These are phyloP conservation scores for Epinephelus moara DNA, from an alignment of 2,113 vertebrate species.

Conservation along the genomic window DNA sequence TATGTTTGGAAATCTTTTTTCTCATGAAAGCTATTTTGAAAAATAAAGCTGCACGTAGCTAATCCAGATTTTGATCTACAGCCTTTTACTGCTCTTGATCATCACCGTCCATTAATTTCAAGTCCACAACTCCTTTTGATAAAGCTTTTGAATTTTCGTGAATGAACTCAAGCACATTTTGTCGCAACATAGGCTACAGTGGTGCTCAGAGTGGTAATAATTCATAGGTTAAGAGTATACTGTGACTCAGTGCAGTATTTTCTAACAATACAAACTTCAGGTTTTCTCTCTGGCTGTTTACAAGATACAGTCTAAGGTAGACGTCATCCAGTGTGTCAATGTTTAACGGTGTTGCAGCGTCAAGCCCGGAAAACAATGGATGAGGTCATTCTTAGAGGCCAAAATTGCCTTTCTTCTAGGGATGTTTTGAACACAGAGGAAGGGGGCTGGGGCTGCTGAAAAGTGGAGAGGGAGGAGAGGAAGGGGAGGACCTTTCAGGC, in stretches of 20 bases:
- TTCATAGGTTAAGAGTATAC: background rate
- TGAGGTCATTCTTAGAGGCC: constrained; percentile 80
- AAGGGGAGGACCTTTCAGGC: constrained; percentile 82
- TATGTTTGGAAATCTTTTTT: background rate
- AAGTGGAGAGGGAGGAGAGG: constrained; percentile 84
- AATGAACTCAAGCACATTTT: background rate
- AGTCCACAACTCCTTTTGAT: background rate
- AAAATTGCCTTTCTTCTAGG: constrained; percentile 78
- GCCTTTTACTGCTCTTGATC: background rate
- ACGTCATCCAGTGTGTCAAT: constrained; percentile 63
- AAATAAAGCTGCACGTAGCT: constrained; percentile 9
- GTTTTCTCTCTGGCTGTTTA: constrained; percentile 44
- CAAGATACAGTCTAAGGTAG: constrained; percentile 16
- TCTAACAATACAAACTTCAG: constrained; percentile 20
- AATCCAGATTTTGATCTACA: constrained; percentile 5
- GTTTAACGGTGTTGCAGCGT: constrained; percentile 12
- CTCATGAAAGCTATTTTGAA: constrained; percentile 1
- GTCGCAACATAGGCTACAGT: background rate
- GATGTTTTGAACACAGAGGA: constrained; percentile 88
- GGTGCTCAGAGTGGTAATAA: background rate
- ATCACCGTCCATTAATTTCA: background rate
- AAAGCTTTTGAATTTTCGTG: background rate
- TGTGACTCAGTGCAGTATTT: constrained; percentile 14
- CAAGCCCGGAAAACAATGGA: constrained; percentile 79
- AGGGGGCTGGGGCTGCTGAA: constrained; percentile 57